Percentiles rank a stretch among this genome's conserved stretches.
These are phyloP conservation scores for Oscheius sp. DNA, from an alignment of 2,888 invertebrate species.

Conservation along the genomic window DNA sequence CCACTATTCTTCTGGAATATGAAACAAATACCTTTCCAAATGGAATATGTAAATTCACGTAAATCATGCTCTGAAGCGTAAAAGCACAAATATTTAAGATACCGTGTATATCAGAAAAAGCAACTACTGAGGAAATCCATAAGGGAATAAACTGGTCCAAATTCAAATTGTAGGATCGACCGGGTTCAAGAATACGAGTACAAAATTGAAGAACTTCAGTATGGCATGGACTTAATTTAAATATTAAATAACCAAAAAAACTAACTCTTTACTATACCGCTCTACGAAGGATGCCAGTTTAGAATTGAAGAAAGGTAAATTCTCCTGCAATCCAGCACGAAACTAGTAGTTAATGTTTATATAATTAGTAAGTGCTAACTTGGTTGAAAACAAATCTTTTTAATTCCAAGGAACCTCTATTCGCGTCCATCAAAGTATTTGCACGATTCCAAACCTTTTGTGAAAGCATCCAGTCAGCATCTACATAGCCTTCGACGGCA, in stretches of 20 bases:
- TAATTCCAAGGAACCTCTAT: neutral
- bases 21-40: slow-evolving; percentile 1
- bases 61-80: neutral
- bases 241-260: neutral
- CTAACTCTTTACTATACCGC: slow-evolving; percentile 6
- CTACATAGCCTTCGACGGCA: neutral
- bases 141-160: slow-evolving; percentile 9
- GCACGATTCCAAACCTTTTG: slow-evolving; percentile 3
- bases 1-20: neutral
- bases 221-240: neutral
- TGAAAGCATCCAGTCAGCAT: slow-evolving; percentile 1
- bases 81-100: neutral
- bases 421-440: neutral
- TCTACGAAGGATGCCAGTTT: neutral
- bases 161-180: neutral
- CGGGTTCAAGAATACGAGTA: neutral
- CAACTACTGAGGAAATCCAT: slow-evolving; percentile 16
- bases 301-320: neutral
- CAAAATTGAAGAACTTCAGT: slow-evolving; percentile 1
- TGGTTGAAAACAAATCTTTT: neutral
- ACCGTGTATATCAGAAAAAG: slow-evolving; percentile 4
- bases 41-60: neutral
- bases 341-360: neutral
- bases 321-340: slow-evolving; percentile 4
- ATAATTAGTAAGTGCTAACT: neutral